phyloP scores from a whole-genome alignment of 2,113 vertebrate genomes.

The Nettapus auritus region DNA sequence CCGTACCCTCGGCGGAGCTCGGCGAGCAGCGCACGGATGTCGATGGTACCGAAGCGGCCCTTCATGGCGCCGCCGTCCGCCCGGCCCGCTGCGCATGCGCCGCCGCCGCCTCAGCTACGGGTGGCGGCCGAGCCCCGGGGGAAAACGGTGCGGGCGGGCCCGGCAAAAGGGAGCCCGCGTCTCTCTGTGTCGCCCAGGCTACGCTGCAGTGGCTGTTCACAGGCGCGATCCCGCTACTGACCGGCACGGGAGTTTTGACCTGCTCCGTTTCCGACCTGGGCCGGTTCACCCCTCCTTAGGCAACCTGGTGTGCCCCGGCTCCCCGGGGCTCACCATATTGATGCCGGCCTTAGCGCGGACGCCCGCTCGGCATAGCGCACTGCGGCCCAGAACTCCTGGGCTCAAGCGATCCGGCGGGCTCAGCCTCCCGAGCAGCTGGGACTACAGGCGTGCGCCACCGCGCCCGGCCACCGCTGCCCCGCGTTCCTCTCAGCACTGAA shows the following conservation, averaged over 20 bases:
- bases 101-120: not conserved
- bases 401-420: constrained; percentile 75
- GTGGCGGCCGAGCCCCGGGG: not conserved
- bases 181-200: constrained; percentile 70
- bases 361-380: constrained; percentile 62
- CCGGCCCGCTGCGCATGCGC: not conserved
- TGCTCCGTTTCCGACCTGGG: constrained; percentile 71
- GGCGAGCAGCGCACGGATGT: constrained; percentile 88
- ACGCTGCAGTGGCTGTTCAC: constrained; percentile 80
- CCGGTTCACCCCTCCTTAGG: constrained; percentile 68
- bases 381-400: constrained; percentile 45
- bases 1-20: constrained; percentile 66
- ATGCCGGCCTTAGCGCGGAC: constrained; percentile 76
- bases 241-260: constrained; percentile 80
- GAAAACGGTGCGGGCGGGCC: no score
- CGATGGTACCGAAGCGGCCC: constrained; percentile 89
- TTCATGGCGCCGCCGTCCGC: constrained; percentile 80
- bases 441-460: constrained; percentile 85
- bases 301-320: constrained; percentile 47
- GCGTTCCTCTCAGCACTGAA: no score
- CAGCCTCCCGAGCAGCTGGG: constrained; percentile 78
- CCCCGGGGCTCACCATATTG: constrained; percentile 41
- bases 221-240: constrained; percentile 78
- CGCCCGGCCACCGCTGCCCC: constrained; percentile 47
- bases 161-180: no score